Evolutionary conservation across 2,797 vertebrate species (phyloP), one percentile per base, ranked within the genome.

Genomic region (Scomberomorus guttatus): DNA sequence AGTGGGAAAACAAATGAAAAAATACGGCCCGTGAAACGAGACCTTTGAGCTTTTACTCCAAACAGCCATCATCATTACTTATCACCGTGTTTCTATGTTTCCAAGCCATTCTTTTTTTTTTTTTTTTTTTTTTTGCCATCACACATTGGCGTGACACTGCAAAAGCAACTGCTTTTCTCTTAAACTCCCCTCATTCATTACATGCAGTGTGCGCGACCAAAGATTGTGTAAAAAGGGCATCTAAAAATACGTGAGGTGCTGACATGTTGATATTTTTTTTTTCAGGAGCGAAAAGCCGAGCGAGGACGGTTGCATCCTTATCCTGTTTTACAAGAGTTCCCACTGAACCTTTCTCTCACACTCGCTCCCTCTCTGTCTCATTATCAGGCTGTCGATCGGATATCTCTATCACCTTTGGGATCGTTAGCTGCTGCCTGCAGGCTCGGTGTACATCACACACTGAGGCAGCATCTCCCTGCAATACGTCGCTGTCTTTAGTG

Each of bases 211-310:
- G 75, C 17, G 44, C 62, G 4, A 69, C 68, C 27, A 52, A 87
- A 91, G 75, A 48, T 76, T 82, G 82, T 46, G 54, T 80, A 87
- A 89, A 91, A 92, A 92, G 90, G 83, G 81, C 86, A 82, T 91
- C 90, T 93, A 90, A 90, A 92, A 92, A 93, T 90, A 92, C 79
- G 88, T 7, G 22, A 79, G 80, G 80, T 79, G 68, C 85, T 91
- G 88, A 82, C 91, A 89, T 85, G 89, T 86, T 87, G 82, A 91
- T 84, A 86, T 89, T 52, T 57, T 51, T 68, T 73, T 78, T 64
- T 81, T 88, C 76, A 80, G 87, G 63, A 76, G 86, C 60, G 77
- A 83, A 88, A 85, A 92, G 88, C 91, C 90, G 89, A 84, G 81
- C 51, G 57, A 89, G 88, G 89, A 90, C 80, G 75, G 74, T 60